A percentile compares a stretch with the other conserved stretches of the same genome.
phyloP scores from a whole-genome alignment of 2,797 vertebrate species.

The Aplochiton taeniatus region DNA sequence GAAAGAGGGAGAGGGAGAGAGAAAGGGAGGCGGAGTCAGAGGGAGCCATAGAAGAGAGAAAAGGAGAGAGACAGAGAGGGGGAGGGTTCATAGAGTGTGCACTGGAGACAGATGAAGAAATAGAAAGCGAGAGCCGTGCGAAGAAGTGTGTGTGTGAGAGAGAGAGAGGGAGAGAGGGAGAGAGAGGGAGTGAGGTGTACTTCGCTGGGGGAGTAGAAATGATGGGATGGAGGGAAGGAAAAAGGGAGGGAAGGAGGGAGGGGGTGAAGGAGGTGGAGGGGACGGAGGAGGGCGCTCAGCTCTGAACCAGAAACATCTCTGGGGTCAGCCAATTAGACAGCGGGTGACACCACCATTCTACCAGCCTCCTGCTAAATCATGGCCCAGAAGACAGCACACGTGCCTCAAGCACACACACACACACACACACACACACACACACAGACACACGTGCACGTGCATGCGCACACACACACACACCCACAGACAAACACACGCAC shows the following conservation, averaged over 20 bases:
- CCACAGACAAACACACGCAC: neutral
- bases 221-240: too few relatives aligned
- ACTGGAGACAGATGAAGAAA: too few relatives aligned
- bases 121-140: constrained; percentile 42
- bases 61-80: constrained; percentile 1
- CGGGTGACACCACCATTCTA: constrained; percentile 55
- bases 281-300: constrained; percentile 36
- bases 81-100: neutral
- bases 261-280: constrained; percentile 20
- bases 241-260: constrained; percentile 45
- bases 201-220: neutral
- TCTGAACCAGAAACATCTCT: constrained; percentile 51
- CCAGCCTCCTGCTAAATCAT: constrained; percentile 57
- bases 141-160: constrained; percentile 24
- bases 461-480: constrained; percentile 14
- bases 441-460: constrained; percentile 1
- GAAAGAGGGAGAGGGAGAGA: neutral
- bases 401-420: constrained; percentile 17
- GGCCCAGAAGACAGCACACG: constrained; percentile 49
- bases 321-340: constrained; percentile 68
- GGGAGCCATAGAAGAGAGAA: constrained; percentile 48
- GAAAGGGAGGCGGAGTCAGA: neutral
- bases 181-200: neutral
- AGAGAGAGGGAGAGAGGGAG: neutral
- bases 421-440: constrained; percentile 17